Conservation (phyloP, 2,797 vertebrate genomes). For the Artibeus jamaicensis region DNA sequence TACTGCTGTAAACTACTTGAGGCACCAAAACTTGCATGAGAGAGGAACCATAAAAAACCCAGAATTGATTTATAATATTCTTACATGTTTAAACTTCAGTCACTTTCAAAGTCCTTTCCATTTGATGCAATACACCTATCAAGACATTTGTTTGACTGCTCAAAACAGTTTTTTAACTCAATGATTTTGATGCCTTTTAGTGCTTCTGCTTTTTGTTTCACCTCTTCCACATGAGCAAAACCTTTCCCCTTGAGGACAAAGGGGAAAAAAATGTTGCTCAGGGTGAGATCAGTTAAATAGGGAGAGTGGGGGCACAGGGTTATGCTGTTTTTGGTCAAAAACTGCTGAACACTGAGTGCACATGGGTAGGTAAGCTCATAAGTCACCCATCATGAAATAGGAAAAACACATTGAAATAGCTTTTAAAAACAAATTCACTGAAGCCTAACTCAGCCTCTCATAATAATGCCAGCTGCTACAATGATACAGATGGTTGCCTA, state of each 20-base stretch:
- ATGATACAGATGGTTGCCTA: not conserved
- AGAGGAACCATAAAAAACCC: no score
- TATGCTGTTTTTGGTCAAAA: not conserved
- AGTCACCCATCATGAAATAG: not conserved
- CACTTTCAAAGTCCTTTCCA: no score
- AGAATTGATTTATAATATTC: no score
- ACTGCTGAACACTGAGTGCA: not conserved
- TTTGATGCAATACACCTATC: no score
- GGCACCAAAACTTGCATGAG: not conserved
- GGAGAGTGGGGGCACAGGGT: not conserved
- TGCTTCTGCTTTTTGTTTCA: not conserved
- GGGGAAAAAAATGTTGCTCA: not conserved
- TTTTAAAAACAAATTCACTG: not conserved
- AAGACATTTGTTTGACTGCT: not conserved
- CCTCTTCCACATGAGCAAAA: not conserved
- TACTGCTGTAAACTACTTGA: not conserved
- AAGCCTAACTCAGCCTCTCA: not conserved
- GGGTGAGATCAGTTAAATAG: not conserved
- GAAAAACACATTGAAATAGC: not conserved
- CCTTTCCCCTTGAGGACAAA: not conserved
- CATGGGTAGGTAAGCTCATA: not conserved
- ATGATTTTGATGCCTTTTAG: not conserved
- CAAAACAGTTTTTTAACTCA: not conserved
- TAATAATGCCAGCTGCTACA: not conserved
- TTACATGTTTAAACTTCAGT: no score